Percentiles rank a stretch among this genome's conserved stretches.
Evolutionary conservation across 2,888 invertebrate genomes (phyloP).

Genomic region (Dryococelus australis): DNA sequence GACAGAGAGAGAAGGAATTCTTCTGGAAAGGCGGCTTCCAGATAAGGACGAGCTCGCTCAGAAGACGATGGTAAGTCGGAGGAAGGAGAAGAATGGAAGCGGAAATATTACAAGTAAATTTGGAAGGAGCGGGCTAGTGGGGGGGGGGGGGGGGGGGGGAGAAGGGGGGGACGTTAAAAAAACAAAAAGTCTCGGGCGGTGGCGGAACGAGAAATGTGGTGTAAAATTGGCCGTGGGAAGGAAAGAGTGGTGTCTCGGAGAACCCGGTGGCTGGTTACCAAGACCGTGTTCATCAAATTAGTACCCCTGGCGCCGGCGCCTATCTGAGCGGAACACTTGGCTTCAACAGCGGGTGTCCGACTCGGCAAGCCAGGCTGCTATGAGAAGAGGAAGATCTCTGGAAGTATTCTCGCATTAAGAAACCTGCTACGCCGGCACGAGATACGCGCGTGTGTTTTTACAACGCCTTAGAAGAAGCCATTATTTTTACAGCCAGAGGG

Average conservation of each 20-base stretch:
- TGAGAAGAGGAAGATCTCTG: too few species aligned
- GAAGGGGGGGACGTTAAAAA: background rate
- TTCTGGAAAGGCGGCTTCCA: background rate
- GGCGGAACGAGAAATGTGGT: background rate
- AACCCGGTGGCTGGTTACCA: too few species aligned
- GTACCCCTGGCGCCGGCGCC: background rate
- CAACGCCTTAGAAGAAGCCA: too few species aligned
- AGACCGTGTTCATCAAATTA: too few species aligned
- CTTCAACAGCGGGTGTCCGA: background rate
- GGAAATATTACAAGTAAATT: background rate
- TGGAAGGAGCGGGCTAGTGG: background rate
- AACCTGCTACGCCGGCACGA: too few species aligned
- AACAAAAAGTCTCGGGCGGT: background rate
- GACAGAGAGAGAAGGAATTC: background rate
- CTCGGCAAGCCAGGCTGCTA: too few species aligned
- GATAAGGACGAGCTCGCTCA: background rate
- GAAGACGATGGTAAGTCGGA: background rate
- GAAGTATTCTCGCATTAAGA: too few species aligned
- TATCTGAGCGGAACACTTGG: background rate
- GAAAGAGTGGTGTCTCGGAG: background rate
- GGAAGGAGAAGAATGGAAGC: background rate
- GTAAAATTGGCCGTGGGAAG: conserved; percentile 16
- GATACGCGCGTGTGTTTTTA: too few species aligned
- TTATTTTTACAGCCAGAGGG: too few species aligned
- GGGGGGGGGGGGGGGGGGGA: too few species aligned